Percentiles rank a stretch among this genome's conserved stretches.
These are phyloP conservation scores for Microctonus hyperodae DNA, from an alignment of 2,888 invertebrate genomes.

Conservation along the genomic window DNA sequence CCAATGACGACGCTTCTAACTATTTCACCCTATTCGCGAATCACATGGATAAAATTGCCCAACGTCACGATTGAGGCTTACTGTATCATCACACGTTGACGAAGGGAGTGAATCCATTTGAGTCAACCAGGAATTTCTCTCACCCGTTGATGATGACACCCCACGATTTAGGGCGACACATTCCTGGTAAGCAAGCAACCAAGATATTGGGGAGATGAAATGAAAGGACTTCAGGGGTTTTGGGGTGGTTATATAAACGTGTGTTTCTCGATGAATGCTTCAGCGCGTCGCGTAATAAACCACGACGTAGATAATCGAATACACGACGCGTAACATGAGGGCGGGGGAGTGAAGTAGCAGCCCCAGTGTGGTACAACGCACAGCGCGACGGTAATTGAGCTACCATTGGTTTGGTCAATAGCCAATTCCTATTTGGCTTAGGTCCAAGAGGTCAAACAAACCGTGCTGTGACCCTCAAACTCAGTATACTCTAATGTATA, in stretches of 20 bases:
- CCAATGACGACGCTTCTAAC: constrained; percentile 26
- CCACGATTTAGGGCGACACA: background rate
- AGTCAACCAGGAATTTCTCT: background rate
- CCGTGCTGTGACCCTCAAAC: constrained; percentile 41
- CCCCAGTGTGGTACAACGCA: constrained; percentile 36
- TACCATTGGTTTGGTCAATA: constrained; percentile 61
- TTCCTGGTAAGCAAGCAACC: constrained; percentile 5
- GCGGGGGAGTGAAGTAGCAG: constrained; percentile 30
- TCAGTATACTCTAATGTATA: constrained; percentile 26
- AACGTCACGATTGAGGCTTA: background rate
- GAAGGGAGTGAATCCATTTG: background rate
- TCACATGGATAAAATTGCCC: constrained; percentile 27
- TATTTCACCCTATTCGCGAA: constrained; percentile 10
- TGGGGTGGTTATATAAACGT: background rate
- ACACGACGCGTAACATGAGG: constrained; percentile 59
- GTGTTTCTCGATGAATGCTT: constrained; percentile 18
- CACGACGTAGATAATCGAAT: constrained; percentile 60
- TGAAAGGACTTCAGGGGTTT: background rate
- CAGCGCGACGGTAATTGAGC: constrained; percentile 56
- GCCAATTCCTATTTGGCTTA: constrained; percentile 61
- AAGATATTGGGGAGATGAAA: constrained; percentile 12
- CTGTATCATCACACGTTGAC: background rate
- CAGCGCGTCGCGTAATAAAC: constrained; percentile 51
- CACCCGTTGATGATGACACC: background rate
- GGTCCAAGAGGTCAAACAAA: constrained; percentile 57